A percentile compares a stretch with the other conserved stretches of the same genome.
Conservation (phyloP, 1,140 invertebrate genomes). For the Eurosta solidaginis region DNA sequence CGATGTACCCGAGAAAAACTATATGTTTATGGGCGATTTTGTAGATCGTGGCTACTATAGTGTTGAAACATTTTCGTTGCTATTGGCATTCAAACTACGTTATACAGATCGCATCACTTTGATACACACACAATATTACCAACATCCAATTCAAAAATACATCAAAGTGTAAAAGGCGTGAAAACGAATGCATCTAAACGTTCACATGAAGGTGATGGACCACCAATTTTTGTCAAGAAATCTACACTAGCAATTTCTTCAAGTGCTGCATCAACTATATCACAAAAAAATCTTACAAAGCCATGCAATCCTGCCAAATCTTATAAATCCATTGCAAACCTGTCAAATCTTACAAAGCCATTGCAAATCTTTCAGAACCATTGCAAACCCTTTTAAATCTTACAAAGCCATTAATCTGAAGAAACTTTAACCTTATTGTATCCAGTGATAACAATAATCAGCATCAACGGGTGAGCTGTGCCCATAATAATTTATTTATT, state of each 20-base stretch:
- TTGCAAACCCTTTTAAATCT: too few species aligned
- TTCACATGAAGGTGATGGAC: conserved; percentile 37
- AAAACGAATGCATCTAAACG: conserved; percentile 35
- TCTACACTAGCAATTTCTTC: neutral
- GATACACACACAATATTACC: too few species aligned
- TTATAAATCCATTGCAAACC: conserved; percentile 53
- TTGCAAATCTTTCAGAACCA: too few species aligned
- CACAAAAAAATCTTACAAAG: conserved; percentile 26
- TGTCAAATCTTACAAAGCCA: too few species aligned
- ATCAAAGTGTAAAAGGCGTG: neutral
- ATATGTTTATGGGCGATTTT: conserved; percentile 99
- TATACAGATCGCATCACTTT: too few species aligned
- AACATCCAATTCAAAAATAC: neutral
- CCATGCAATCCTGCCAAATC: conserved; percentile 49
- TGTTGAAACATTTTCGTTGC: conserved; percentile 97
- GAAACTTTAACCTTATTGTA: too few species aligned
- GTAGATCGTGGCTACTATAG: conserved; percentile 99
- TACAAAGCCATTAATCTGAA: too few species aligned
- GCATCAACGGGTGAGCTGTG: too few species aligned
- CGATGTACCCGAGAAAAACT: conserved; percentile 98
- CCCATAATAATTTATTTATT: too few species aligned
- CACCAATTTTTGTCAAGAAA: conserved; percentile 32
- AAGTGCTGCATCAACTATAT: conserved; percentile 2
- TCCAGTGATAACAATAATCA: too few species aligned
- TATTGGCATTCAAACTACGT: conserved; percentile 95